phyloP scores from a whole-genome alignment of 2,797 vertebrate genomes.

The Acrossocheilus fasciatus region DNA sequence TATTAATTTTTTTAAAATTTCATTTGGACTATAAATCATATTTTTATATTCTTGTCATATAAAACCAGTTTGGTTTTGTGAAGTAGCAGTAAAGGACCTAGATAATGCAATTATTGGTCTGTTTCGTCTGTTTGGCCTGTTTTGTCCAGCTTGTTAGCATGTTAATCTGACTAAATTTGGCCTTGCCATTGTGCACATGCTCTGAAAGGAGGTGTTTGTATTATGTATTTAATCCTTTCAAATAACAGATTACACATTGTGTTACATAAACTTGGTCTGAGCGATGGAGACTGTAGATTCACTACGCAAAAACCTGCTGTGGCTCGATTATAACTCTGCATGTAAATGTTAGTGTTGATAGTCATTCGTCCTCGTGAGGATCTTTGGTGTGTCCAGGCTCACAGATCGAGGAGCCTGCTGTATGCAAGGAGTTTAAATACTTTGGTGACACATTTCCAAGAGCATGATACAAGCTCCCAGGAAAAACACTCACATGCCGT shows the following conservation, averaged over 20 bases:
- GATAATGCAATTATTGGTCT: not conserved
- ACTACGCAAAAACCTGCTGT: not conserved
- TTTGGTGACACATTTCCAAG: constrained; percentile 17
- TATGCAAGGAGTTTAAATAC: not conserved
- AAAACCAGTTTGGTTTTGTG: too few species aligned
- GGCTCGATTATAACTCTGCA: not conserved
- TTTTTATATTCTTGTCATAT: not conserved
- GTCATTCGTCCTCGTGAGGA: not conserved
- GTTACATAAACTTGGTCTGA: not conserved
- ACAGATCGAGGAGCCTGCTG: not conserved
- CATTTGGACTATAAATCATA: not conserved
- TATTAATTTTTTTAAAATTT: not conserved
- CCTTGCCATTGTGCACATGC: not conserved
- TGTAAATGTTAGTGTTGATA: constrained; percentile 4
- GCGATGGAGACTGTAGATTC: not conserved
- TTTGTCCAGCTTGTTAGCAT: not conserved
- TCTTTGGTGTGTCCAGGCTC: constrained; percentile 11
- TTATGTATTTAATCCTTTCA: too few species aligned
- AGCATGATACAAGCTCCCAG: constrained; percentile 22
- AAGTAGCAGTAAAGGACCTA: too few species aligned
- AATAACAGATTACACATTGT: not conserved
- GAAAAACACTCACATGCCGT: constrained; percentile 20
- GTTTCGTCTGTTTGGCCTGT: not conserved
- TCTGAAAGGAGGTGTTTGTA: not conserved
- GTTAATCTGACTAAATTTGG: not conserved